Percentiles rank a stretch among this genome's conserved stretches.
Conservation (phyloP, 1,140 invertebrate species). For the Orius insidiosus region DNA sequence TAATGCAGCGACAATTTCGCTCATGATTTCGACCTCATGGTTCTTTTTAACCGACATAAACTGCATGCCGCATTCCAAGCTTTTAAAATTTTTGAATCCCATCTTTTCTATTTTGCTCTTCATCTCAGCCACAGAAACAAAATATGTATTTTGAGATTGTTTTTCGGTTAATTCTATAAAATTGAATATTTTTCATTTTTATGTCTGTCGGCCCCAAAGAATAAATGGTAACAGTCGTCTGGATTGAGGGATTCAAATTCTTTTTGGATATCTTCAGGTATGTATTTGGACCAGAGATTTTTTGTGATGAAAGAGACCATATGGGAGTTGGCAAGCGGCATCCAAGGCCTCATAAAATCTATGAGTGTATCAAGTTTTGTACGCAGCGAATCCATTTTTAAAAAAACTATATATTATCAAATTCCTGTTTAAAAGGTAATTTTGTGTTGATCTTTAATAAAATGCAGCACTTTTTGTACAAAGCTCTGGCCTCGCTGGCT, state of each 20-base stretch:
- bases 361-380: conserved; percentile 17
- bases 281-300: conserved; percentile 40
- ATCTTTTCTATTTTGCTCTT: too few relatives aligned
- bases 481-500: conserved; percentile 19
- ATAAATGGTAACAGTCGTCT: conserved; percentile 23
- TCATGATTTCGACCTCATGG: conserved; percentile 55
- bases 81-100: too few relatives aligned
- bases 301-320: conserved; percentile 63
- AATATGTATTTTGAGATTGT: too few relatives aligned
- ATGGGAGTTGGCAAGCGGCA: conserved; percentile 53
- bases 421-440: conserved; percentile 11
- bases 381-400: neutral
- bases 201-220: neutral
- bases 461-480: conserved; percentile 24
- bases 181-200: neutral
- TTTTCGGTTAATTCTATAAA: too few relatives aligned
- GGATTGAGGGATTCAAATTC: conserved; percentile 31
- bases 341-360: conserved; percentile 35
- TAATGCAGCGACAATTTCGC: conserved; percentile 31
- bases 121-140: too few relatives aligned
- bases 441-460: conserved; percentile 21
- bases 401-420: conserved; percentile 8
- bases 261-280: conserved; percentile 35
- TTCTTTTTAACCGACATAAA: conserved; percentile 47
- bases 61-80: conserved; percentile 17